These are phyloP conservation scores for Otus sunia DNA, from an alignment of 2,113 vertebrate species.

Conservation along the genomic window DNA sequence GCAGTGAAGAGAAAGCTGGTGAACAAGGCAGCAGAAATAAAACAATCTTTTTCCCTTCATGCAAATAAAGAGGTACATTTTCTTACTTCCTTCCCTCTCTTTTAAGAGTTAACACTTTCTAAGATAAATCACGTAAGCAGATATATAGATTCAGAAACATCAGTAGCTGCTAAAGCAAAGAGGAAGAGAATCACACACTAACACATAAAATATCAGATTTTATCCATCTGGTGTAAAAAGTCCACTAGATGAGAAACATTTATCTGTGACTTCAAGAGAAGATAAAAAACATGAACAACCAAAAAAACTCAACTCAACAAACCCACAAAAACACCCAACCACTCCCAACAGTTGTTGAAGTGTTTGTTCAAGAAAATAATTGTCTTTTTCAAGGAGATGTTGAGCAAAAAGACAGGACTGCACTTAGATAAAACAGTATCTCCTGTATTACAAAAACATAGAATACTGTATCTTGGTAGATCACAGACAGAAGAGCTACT, in stretches of 20 bases:
- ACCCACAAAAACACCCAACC: neutral
- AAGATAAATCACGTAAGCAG: neutral
- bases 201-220: neutral
- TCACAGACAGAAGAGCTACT: neutral
- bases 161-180: neutral
- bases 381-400: neutral
- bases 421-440: neutral
- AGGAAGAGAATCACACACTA: neutral
- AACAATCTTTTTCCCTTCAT: neutral
- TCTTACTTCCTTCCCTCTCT: neutral
- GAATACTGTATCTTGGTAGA: neutral
- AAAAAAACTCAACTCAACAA: neutral
- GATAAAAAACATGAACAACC: neutral
- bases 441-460: neutral
- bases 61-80: neutral
- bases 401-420: neutral
- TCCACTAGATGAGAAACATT: neutral
- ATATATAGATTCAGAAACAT: neutral
- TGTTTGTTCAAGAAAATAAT: conserved; percentile 1
- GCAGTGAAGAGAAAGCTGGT: neutral
- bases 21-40: neutral
- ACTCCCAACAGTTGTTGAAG: neutral
- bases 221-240: neutral
- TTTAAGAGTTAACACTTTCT: neutral
- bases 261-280: conserved; percentile 31